Evolutionary conservation across 2,113 vertebrate species (phyloP).

Genomic region (Ailuropoda melanoleuca): DNA sequence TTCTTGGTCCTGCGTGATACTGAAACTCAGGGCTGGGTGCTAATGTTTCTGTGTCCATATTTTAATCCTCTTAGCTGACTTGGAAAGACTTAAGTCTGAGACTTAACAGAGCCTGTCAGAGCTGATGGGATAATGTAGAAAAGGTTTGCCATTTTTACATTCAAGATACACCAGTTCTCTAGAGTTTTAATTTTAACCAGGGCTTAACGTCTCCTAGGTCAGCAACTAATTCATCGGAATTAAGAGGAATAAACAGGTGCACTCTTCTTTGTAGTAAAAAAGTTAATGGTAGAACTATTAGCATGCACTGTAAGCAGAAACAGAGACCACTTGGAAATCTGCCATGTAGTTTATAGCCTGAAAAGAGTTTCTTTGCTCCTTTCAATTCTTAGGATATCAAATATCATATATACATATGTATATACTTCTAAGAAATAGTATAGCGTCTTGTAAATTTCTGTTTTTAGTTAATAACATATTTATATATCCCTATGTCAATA

Average conservation of each 20-base stretch:
- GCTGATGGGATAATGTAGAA: slow-evolving; percentile 53
- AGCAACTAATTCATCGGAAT: slow-evolving; percentile 45
- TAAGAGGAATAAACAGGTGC: slow-evolving; percentile 35
- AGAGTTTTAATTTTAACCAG: slow-evolving; percentile 32
- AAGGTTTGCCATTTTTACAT: slow-evolving; percentile 2
- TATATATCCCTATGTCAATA: not conserved
- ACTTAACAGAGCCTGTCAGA: slow-evolving; percentile 53
- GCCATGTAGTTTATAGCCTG: not conserved
- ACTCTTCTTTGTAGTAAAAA: slow-evolving; percentile 21
- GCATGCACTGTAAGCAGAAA: not conserved
- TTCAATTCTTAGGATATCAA: not conserved
- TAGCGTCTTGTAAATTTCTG: not conserved
- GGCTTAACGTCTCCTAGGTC: slow-evolving; percentile 5
- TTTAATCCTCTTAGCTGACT: slow-evolving; percentile 61
- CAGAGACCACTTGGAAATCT: not conserved
- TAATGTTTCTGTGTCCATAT: slow-evolving; percentile 37
- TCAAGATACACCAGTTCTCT: not conserved
- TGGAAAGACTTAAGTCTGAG: slow-evolving; percentile 58
- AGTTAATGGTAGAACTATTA: slow-evolving; percentile 31
- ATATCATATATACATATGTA: not conserved
- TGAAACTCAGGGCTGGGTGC: slow-evolving; percentile 29
- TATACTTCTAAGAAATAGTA: not conserved
- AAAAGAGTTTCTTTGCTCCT: not conserved
- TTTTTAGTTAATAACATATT: not conserved
- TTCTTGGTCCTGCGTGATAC: not conserved